These are phyloP conservation scores for Erebia ligea DNA, from an alignment of 2,888 invertebrate species.

Conservation along the genomic window DNA sequence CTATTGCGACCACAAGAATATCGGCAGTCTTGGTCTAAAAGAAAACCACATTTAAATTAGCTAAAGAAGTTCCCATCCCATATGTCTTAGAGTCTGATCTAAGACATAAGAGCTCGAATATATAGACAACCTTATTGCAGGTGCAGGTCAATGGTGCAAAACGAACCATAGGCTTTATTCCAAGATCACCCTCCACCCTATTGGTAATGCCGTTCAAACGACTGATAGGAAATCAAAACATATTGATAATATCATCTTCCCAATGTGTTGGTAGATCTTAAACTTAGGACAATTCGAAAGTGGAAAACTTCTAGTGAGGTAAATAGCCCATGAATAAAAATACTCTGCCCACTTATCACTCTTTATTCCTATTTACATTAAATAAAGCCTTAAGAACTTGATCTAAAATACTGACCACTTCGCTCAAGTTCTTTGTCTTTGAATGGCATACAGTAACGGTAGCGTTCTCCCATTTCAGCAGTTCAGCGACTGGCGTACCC, in stretches of 20 bases:
- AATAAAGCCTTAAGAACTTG: background rate
- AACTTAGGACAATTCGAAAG: background rate
- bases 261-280: no score
- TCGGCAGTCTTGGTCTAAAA: slow-evolving; percentile 90
- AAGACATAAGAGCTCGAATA: no score
- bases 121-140: no score
- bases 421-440: slow-evolving; percentile 91
- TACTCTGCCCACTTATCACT: background rate
- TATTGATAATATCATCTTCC: no score
- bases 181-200: no score
- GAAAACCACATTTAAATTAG: background rate
- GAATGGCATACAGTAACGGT: slow-evolving; percentile 99
- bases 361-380: no score
- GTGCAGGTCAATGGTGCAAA: no score
- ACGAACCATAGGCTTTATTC: no score
- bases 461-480: slow-evolving; percentile 98
- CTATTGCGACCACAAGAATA: slow-evolving; percentile 98
- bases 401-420: slow-evolving; percentile 83
- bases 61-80: no score
- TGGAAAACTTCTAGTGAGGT: background rate
- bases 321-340: background rate
- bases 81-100: no score
- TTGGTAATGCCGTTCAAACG: background rate
- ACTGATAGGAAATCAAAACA: background rate
- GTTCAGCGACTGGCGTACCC: slow-evolving; percentile 96